Percentiles rank a stretch among this genome's conserved stretches.
Evolutionary conservation across 53 echinoderm and acorn worm species (phyloP).

Genomic region (Echinometra lucunter): DNA sequence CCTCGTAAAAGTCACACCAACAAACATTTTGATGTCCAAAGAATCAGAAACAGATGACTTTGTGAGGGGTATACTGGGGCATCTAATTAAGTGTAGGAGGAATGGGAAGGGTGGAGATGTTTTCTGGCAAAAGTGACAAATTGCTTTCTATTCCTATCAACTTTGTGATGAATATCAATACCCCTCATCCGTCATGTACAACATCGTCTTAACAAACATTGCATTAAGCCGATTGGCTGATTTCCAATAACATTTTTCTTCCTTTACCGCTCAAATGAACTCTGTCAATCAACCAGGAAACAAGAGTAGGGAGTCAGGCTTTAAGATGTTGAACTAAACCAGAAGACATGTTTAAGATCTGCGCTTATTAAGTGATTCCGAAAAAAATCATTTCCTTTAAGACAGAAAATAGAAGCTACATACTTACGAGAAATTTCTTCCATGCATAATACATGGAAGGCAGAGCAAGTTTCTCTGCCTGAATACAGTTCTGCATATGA

Average conservation of each 20-base stretch:
- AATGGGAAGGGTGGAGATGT: slow-evolving; percentile 64
- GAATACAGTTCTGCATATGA: too few relatives aligned
- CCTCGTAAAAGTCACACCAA: slow-evolving; percentile 63
- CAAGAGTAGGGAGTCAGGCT: background rate
- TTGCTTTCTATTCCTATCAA: slow-evolving; percentile 53
- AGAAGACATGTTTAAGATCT: background rate
- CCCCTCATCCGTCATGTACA: background rate
- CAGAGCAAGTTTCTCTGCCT: too few relatives aligned
- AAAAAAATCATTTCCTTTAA: background rate
- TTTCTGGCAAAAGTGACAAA: slow-evolving; percentile 49
- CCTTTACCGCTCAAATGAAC: background rate
- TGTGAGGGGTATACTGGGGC: background rate
- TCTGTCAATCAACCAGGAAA: slow-evolving; percentile 18
- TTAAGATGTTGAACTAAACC: background rate
- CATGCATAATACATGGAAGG: too few relatives aligned
- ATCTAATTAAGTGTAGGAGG: slow-evolving; percentile 52
- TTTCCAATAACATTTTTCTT: slow-evolving; percentile 1
- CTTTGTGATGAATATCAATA: slow-evolving; percentile 27
- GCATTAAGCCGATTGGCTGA: background rate
- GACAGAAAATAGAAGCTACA: background rate
- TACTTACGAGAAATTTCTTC: background rate
- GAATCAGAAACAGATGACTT: slow-evolving; percentile 52
- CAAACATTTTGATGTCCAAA: slow-evolving; percentile 44
- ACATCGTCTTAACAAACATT: slow-evolving; percentile 13
- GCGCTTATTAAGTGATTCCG: background rate